A percentile compares a stretch with the other conserved stretches of the same genome.
Evolutionary conservation across 2,888 invertebrate species (phyloP).

Genomic region (Drosophila greeni): DNA sequence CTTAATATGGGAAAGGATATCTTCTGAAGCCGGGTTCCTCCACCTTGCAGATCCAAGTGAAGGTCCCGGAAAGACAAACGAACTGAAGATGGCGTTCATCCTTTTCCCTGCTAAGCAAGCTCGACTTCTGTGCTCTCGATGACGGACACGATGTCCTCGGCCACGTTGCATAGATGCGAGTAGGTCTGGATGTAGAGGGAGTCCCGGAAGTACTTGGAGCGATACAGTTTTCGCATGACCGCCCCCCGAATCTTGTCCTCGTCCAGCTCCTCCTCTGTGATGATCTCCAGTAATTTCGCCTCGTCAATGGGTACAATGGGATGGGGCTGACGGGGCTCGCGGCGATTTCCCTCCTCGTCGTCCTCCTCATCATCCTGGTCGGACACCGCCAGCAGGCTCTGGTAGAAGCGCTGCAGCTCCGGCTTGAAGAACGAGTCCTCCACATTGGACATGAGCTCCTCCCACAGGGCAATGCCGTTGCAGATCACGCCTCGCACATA

Average conservation of each 20-base stretch:
- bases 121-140: constrained; percentile 70
- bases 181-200: constrained; percentile 73
- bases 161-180: constrained; percentile 66
- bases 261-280: constrained; percentile 19
- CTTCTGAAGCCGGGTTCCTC: not conserved
- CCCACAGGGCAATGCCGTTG: constrained; percentile 71
- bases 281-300: constrained; percentile 6
- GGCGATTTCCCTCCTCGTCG: not conserved
- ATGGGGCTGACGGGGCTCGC: not conserved
- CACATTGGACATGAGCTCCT: constrained; percentile 54
- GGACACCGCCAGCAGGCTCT: constrained; percentile 20
- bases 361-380: constrained; percentile 18
- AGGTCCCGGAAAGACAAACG: not conserved
- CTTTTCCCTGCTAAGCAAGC: constrained; percentile 12
- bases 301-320: constrained; percentile 21
- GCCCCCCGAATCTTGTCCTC: constrained; percentile 20
- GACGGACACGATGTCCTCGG: constrained; percentile 72
- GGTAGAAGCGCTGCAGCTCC: constrained; percentile 54
- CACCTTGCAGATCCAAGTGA: not conserved
- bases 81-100: too few relatives aligned
- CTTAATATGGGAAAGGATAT: not conserved
- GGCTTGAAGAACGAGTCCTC: constrained; percentile 67
- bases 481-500: constrained; percentile 69
- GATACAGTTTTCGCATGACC: constrained; percentile 51
- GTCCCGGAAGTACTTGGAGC: constrained; percentile 66